Evolutionary conservation across 92 coral and sea anemone species (phyloP), one percentile per base, ranked within the genome.

Genomic region (Galaxea fascicularis): DNA sequence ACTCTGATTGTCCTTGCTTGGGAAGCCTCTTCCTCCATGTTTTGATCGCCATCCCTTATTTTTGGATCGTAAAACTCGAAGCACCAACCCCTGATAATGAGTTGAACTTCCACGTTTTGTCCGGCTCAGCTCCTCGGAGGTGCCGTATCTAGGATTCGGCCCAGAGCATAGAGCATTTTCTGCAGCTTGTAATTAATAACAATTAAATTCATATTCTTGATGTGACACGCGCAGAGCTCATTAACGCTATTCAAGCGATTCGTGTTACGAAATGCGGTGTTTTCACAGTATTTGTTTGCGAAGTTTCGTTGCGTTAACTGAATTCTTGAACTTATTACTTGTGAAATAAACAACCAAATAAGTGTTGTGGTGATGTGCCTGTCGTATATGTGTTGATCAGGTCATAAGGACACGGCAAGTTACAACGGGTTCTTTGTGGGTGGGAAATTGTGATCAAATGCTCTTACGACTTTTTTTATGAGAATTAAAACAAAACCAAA

Each of bases 201-300:
- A 31, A 82, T 82, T 82, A 71, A 56, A 82, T 82, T 71, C 70
- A 58, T 82, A 45, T 70, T 35, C 78, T 59, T 21, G 57, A 54
- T 15, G n/a, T 70, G 86, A 72, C 86, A 82, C 78, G 86, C 86
- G 86, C 86, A 58, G 8, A 18, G 69, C 70, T 82, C 71, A 82
- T 70, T 82, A 82, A 18, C 71, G 44, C 78, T 22, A 71, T 79
- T 44, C 71, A 79, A 59, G 78, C 18, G 67, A 25, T 81, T 14
- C 44, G 69, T 81, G 67, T 82, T 57, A 71, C 73, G 75, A 79
- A 66, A 46, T 66, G 74, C 75, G 51, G 22, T 39, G 26, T 41
- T 82, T 39, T 82, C 75, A 41, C 60, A 78, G 47, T 54, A 62
- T 64, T 27, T 41, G 12, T n/a, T 46, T 46, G 78, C 46, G 45